phyloP scores from a whole-genome alignment of 2,113 vertebrate species.

The Rynchops niger region DNA sequence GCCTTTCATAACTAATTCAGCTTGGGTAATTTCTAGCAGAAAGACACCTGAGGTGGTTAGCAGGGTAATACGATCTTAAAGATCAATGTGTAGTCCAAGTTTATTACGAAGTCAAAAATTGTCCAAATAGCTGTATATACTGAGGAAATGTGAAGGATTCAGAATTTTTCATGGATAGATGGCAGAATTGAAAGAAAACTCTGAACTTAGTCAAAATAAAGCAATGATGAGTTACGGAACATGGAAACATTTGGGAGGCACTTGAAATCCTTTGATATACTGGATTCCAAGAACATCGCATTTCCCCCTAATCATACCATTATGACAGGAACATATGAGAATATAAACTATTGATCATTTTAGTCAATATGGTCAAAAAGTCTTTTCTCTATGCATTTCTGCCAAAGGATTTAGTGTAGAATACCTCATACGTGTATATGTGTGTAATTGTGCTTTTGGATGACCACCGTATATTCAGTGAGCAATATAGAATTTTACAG shows the following conservation, averaged over 20 bases:
- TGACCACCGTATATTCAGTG: background rate
- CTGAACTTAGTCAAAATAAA: background rate
- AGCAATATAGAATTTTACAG: background rate
- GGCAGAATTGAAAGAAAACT: background rate
- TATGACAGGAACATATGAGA: background rate
- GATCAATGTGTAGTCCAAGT: background rate
- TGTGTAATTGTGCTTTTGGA: background rate
- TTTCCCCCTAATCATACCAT: background rate
- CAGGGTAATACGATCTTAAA: background rate
- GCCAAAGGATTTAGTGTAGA: background rate
- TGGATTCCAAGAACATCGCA: background rate
- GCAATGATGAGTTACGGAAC: background rate
- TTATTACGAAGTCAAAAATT: background rate
- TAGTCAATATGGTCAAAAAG: background rate
- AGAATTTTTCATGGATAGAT: background rate
- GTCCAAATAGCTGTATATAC: background rate
- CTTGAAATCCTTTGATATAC: background rate
- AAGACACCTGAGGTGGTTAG: background rate
- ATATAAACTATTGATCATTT: background rate
- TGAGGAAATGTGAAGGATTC: background rate
- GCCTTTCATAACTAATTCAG: background rate
- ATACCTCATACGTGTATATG: background rate
- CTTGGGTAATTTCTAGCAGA: background rate
- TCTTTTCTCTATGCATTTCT: background rate
- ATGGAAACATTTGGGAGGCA: background rate